Percentiles rank a stretch among this genome's conserved stretches.
phyloP scores from a whole-genome alignment of 2,113 vertebrate genomes.

The Hipposideros armiger region DNA sequence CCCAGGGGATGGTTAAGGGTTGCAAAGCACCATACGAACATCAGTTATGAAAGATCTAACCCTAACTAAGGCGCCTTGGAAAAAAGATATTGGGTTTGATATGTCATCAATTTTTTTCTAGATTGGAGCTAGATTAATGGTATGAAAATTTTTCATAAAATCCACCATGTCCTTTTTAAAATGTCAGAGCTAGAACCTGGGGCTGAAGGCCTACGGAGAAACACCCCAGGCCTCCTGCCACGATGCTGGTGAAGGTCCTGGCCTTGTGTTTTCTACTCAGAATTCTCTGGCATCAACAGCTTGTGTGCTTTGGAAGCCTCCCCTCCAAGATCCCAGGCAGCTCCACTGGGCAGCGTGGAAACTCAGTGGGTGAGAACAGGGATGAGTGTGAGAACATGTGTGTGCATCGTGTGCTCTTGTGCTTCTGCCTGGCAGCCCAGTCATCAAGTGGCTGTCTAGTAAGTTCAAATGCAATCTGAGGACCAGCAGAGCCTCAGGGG shows the following conservation, averaged over 20 bases:
- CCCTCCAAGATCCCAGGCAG: neutral
- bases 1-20: neutral
- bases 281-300: neutral
- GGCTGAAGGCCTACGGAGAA: neutral
- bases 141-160: slow-evolving; percentile 24
- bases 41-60: neutral
- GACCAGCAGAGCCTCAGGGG: slow-evolving; percentile 32
- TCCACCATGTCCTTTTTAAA: slow-evolving; percentile 28
- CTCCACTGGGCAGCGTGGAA: fast-evolving
- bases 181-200: neutral
- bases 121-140: neutral
- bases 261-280: neutral
- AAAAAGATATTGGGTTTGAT: slow-evolving; percentile 12
- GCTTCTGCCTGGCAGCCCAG: slow-evolving; percentile 70
- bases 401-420: slow-evolving; percentile 51
- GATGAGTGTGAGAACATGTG: neutral
- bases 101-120: neutral
- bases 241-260: neutral
- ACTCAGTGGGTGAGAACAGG: neutral
- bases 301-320: neutral
- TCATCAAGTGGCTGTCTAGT: neutral
- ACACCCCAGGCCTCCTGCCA: neutral
- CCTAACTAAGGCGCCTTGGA: slow-evolving; percentile 31
- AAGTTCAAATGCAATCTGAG: slow-evolving; percentile 24
- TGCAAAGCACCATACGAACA: neutral